These are phyloP conservation scores for Mola mola DNA, from an alignment of 2,113 vertebrate genomes.

Conservation along the genomic window DNA sequence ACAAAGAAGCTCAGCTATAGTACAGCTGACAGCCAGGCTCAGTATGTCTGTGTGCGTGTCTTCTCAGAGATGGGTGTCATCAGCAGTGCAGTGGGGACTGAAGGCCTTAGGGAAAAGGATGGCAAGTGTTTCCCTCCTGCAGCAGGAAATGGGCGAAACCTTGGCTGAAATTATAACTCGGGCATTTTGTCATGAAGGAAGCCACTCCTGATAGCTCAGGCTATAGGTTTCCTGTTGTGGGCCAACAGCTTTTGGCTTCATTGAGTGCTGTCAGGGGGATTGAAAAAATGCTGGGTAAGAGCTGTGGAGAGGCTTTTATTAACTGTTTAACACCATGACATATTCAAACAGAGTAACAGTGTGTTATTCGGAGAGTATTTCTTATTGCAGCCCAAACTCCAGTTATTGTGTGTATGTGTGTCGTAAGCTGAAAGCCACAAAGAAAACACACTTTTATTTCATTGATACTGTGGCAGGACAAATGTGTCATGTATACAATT, in stretches of 20 bases:
- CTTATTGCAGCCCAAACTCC: too few species aligned
- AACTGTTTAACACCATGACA: too few species aligned
- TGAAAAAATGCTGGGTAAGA: constrained; percentile 46
- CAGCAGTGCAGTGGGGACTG: constrained; percentile 42
- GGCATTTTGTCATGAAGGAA: constrained; percentile 90
- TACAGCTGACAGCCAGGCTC: too few species aligned
- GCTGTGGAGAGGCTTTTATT: not conserved
- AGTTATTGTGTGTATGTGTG: too few species aligned
- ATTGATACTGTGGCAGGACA: too few species aligned
- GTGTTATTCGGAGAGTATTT: too few species aligned
- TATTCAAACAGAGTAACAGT: too few species aligned
- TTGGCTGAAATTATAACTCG: constrained; percentile 86
- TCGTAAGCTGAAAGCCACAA: too few species aligned
- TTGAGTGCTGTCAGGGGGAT: constrained; percentile 70
- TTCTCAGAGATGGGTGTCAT: constrained; percentile 13
- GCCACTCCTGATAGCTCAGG: constrained; percentile 90
- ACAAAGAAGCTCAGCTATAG: too few species aligned
- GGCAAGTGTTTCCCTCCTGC: constrained; percentile 81
- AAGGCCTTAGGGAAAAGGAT: constrained; percentile 71
- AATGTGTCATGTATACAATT: too few species aligned
- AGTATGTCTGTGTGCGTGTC: constrained; percentile 5
- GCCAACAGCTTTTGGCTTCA: constrained; percentile 78
- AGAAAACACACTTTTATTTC: too few species aligned
- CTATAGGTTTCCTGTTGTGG: constrained; percentile 94
- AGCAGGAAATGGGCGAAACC: constrained; percentile 94